Conservation (phyloP, 2,797 vertebrate species). For the Enteromius radiatus region DNA sequence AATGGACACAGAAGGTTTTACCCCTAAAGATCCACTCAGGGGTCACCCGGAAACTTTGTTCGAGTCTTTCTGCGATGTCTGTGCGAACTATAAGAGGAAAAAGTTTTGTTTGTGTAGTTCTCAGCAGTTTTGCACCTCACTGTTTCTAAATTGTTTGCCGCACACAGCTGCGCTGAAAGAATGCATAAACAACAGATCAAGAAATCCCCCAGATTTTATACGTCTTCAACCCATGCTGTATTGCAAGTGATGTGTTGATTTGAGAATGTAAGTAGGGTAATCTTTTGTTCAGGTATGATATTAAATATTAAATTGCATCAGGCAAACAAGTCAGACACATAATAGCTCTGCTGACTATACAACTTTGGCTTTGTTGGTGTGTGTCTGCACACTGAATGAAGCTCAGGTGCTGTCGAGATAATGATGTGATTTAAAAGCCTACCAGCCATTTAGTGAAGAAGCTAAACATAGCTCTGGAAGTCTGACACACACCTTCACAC, state of each 20-base stretch:
- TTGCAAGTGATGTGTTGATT: conserved; percentile 25
- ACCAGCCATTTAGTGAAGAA: conserved; percentile 50
- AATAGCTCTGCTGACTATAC: conserved; percentile 63
- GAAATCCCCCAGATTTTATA: conserved; percentile 31
- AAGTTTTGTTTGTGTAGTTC: conserved; percentile 40
- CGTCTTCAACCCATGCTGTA: conserved; percentile 27
- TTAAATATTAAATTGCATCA: conserved; percentile 65
- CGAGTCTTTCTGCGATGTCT: conserved; percentile 7
- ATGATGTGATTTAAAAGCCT: conserved; percentile 50
- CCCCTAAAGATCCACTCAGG: conserved; percentile 19
- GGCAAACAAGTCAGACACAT: conserved; percentile 49
- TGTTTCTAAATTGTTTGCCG: conserved; percentile 32
- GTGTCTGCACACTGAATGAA: conserved; percentile 48
- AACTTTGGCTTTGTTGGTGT: conserved; percentile 55
- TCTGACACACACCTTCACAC: conserved; percentile 34
- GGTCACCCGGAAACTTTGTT: conserved; percentile 25
- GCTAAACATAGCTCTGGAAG: conserved; percentile 57
- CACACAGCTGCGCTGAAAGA: conserved; percentile 31
- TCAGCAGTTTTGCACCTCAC: conserved; percentile 45
- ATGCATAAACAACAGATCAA: conserved; percentile 49
- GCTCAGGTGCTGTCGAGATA: conserved; percentile 55
- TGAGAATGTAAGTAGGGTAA: conserved; percentile 44
- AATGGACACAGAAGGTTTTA: conserved; percentile 40
- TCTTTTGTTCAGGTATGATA: conserved; percentile 52
- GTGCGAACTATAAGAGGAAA: background rate